phyloP scores from a whole-genome alignment of 2,888 invertebrate genomes.

The Patella depressa region DNA sequence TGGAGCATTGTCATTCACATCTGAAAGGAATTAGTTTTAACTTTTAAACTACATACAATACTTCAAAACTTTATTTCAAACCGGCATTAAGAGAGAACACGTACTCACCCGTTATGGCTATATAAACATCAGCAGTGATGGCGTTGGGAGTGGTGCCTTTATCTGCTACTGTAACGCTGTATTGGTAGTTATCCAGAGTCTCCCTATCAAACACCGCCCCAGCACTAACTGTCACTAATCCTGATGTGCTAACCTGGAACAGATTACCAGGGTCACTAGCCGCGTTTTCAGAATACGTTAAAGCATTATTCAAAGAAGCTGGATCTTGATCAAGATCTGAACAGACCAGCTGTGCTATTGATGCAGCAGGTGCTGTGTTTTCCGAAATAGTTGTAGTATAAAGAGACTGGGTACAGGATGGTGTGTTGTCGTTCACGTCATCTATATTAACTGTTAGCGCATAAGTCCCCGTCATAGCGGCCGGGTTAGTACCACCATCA shows the following conservation, averaged over 20 bases:
- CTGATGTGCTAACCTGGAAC: slow-evolving; percentile 34
- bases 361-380: slow-evolving; percentile 13
- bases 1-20: slow-evolving; percentile 53
- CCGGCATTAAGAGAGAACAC: too few relatives aligned
- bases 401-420: slow-evolving; percentile 20
- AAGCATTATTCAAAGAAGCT: slow-evolving; percentile 40
- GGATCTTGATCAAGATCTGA: slow-evolving; percentile 39
- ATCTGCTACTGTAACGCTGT: slow-evolving; percentile 36
- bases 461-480: slow-evolving; percentile 30
- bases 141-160: slow-evolving; percentile 14
- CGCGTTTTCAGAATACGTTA: slow-evolving; percentile 31
- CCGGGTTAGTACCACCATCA: slow-evolving; percentile 74
- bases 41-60: too few relatives aligned
- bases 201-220: slow-evolving; percentile 45
- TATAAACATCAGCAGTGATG: slow-evolving; percentile 20
- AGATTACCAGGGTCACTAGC: slow-evolving; percentile 26
- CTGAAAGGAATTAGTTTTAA: slow-evolving; percentile 12
- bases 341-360: slow-evolving; percentile 38
- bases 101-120: slow-evolving; percentile 25
- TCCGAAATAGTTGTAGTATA: slow-evolving; percentile 16
- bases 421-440: slow-evolving; percentile 33
- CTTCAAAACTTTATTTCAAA: too few relatives aligned
- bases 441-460: slow-evolving; percentile 38
- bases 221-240: slow-evolving; percentile 32
- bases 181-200: slow-evolving; percentile 34